These are phyloP conservation scores for Drosophila sturtevanti DNA, from an alignment of 1,140 invertebrate genomes.

Conservation along the genomic window DNA sequence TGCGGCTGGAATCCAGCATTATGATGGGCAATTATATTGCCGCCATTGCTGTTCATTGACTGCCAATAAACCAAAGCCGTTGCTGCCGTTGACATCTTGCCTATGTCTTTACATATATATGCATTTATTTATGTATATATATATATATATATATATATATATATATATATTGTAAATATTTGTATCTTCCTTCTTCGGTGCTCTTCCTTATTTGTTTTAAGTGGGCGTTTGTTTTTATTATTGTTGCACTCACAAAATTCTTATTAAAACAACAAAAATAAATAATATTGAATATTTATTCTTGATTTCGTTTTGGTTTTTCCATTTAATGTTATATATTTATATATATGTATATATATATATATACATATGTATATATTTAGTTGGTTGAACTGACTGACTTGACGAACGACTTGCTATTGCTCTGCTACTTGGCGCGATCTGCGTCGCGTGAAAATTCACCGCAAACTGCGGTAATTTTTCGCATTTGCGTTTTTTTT, in stretches of 20 bases:
- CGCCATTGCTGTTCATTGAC: slow-evolving; percentile 51
- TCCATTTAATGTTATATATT: slow-evolving; percentile 5
- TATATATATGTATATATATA: background rate
- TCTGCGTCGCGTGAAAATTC: slow-evolving; percentile 69
- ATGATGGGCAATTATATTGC: slow-evolving; percentile 16
- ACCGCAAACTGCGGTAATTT: slow-evolving; percentile 66
- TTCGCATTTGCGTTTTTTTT: slow-evolving; percentile 18
- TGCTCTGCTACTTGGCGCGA: slow-evolving; percentile 42
- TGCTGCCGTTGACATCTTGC: slow-evolving; percentile 38
- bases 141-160: background rate
- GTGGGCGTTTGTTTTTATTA: no score
- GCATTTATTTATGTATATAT: no score
- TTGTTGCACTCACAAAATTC: no score
- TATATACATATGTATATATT: background rate
- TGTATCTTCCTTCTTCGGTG: no score
- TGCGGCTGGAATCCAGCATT: slow-evolving; percentile 6
- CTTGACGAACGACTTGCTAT: slow-evolving; percentile 5
- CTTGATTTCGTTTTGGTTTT: background rate
- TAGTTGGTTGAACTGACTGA: slow-evolving; percentile 13
- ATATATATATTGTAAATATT: no score
- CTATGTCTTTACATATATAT: background rate
- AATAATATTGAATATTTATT: no score
- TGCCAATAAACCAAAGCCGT: slow-evolving; percentile 65
- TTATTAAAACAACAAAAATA: no score
- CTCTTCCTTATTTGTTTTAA: no score